Evolutionary conservation across 1,140 invertebrate genomes (phyloP), one percentile per base, ranked within the genome.

Genomic region (Zaprionus ghesquierei): DNA sequence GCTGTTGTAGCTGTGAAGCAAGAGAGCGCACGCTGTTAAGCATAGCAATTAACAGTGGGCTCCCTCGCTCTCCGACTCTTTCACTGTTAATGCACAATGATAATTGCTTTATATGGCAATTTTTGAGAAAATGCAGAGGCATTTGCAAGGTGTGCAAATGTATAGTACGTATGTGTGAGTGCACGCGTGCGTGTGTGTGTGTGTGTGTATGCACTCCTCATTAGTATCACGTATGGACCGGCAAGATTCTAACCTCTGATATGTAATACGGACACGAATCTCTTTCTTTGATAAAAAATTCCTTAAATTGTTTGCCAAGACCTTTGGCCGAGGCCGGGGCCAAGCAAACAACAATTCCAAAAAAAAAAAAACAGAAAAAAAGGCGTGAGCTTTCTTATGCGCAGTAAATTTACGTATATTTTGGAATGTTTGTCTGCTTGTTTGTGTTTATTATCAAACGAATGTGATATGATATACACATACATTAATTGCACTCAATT

Each of bases 401-500:
- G 79, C 82, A 85, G 69, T 75, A 71, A 64, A 75, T 62, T 73
- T 69, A 46, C 23, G 29, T 46, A 60, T 59, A 38, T 66, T 51
- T 58, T 69, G 53, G 56, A 66, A 69, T 69, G 70, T 86, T 77
- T 73, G 59, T 64, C 70, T 58, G 63, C 41, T 44, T 72, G 59
- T 75, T 64, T 62, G 79, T 75, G 31, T 86, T 66, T 79, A 49
- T 46, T 41, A 49, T 70, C 44, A 66, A 72, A 70, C 31, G 51
- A 73, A 71, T 63, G 66, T 87, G 84, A 89, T 87, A 84, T 65
- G 69, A 77, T 71, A 77, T n/a, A 46, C 9, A 55, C 25, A 27
- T 46, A 61, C 29, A 49, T 49, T 74, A 80, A 89, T 75, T 80
- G 77, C 51, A 74, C 35, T 68, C 73, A 89, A 87, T 89, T 80